These are phyloP conservation scores for Erythrocercus mccallii DNA, from an alignment of 2,113 vertebrate genomes.

Conservation along the genomic window DNA sequence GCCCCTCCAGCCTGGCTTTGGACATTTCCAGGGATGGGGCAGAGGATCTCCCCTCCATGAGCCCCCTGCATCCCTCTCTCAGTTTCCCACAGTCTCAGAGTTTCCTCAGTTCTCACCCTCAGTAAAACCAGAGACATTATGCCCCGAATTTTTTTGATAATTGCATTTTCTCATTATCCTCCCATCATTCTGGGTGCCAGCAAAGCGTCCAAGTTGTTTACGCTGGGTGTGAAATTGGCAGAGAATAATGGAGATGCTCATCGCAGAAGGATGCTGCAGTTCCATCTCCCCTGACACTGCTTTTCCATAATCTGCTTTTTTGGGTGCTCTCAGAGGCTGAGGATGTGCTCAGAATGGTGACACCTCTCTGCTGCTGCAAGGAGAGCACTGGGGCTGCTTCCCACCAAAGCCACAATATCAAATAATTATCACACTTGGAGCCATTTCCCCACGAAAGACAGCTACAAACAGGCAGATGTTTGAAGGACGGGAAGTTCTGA, in stretches of 20 bases:
- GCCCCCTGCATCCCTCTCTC: accelerated
- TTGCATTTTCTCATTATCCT: neutral
- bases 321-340: neutral
- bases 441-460: accelerated
- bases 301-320: accelerated
- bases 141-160: neutral
- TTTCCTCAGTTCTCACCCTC: neutral
- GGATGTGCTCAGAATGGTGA: neutral
- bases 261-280: neutral
- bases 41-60: too few relatives aligned
- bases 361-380: accelerated
- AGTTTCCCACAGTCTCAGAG: neutral
- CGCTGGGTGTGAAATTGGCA: accelerated
- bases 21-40: neutral
- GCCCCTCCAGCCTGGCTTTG: neutral
- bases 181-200: neutral
- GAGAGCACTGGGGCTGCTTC: accelerated
- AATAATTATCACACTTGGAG: accelerated
- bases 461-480: accelerated
- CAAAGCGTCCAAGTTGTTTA: neutral
- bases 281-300: neutral
- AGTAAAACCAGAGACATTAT: accelerated
- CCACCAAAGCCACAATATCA: accelerated
- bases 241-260: neutral
- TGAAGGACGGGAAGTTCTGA: accelerated